Base-by-base conservation (phyloP, 1,140 invertebrate genomes). In the Gonioctena quinquepunctata region DNA sequence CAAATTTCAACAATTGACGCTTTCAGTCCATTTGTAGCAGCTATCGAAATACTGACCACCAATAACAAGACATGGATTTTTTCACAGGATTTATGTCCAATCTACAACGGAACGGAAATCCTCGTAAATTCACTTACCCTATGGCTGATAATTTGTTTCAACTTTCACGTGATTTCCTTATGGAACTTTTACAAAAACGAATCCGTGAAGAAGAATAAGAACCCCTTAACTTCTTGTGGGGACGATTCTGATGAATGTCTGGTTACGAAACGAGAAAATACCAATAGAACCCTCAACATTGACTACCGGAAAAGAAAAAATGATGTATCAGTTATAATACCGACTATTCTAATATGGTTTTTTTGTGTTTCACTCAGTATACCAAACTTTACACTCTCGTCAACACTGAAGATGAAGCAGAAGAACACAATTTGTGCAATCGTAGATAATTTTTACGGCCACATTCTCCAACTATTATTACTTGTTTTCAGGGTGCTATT, bases 131-230 rank as follows among this genome's bases (percentile, higher is more conserved):
- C 87, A 11, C 81, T 85, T 21, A 82, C 81, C 5, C 74, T 85
- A 5, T 89, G 88, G 72, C 81, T 88, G 62, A 80, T 86, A 11
- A 80, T 84, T 6, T 84, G 84, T 13, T 78, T 87, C 48, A 85
- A 86, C 26, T 82, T 88, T 52, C 87, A 89, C 69, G 80, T 84
- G 5, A 80, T 88, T n/a, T 85, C 87, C 0, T 84, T 84, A 5
- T 82, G 84, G 62, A 87, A 87, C 71, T 67, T 87, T 2, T 63
- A 78, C 26, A 66, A 74, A 28, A 26, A 66, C 11, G 82, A 86
- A 77, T 57, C 69, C 11, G 74, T 83, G 68, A 77, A 80, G 61
- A 79, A 70, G 27, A 85, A 83, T 70, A 76, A 80, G 69, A 81
- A 80, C 60, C 79, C 76, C 4, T 82, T 84, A 72, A 83, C 76